A percentile compares a stretch with the other conserved stretches of the same genome.
Conservation (phyloP, 2,797 vertebrate genomes). For the Sphaeramia orbicularis region DNA sequence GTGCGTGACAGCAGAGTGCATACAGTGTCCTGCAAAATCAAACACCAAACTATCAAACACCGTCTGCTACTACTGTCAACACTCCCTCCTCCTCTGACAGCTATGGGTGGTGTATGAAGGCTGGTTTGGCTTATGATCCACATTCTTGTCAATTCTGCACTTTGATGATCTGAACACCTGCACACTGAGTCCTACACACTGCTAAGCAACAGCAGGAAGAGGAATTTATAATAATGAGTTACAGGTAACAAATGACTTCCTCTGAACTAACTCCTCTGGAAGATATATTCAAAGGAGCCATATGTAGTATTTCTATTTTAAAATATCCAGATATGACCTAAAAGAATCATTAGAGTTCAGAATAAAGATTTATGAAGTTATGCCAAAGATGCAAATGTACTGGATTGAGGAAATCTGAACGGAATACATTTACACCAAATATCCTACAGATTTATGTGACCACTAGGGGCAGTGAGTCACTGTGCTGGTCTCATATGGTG, state of each 20-base stretch:
- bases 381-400: no score
- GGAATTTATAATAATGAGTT: conserved; percentile 1
- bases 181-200: background rate
- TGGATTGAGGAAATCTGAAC: no score
- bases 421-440: no score
- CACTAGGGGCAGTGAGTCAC: no score
- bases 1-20: conserved; percentile 85
- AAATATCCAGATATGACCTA: no score
- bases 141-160: conserved; percentile 35
- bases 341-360: no score
- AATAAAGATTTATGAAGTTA: no score
- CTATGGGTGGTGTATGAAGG: background rate
- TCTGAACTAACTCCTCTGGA: background rate
- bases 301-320: no score
- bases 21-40: conserved; percentile 83
- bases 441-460: no score
- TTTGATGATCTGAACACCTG: conserved; percentile 17
- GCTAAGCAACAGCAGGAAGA: background rate
- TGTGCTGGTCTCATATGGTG: no score
- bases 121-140: conserved; percentile 7
- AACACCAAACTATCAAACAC: conserved; percentile 14
- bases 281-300: background rate
- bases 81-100: background rate
- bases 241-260: background rate
- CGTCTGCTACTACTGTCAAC: background rate